Evolutionary conservation across 2,113 vertebrate genomes (phyloP), one percentile per base, ranked within the genome.

Genomic region (Melanostigma gelatinosum): DNA sequence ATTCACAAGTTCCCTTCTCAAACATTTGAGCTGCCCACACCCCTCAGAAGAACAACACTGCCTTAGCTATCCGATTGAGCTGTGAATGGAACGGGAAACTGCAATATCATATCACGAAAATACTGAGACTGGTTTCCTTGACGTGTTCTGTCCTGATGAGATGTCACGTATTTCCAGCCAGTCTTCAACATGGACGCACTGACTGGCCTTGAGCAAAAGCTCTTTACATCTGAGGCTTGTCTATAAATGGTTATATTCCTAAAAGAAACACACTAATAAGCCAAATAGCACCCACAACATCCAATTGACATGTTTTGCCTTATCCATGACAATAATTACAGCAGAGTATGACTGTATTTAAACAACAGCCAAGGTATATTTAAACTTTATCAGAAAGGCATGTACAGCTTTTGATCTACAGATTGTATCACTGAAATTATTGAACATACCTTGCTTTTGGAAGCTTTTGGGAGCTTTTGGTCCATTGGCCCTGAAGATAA

Each of bases 21-120:
- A 62, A 87, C 83, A 81, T 83, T 75, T 68, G 6, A 80, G 20
- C 82, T 55, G 48, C 42, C 83, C 77, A 67, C 89, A 85, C 77
- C 77, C 67, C 18, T 70, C 10, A 12, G 48, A 86, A 84, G 32
- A 84, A 87, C 62, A 90, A 84, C 40, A 1, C 67, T 1, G 6
- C 16, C 38, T 44, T 2, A 54, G 40, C n/a, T 42, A 8, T 72
- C 58, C 32, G 38, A 74, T 82, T 58, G 27, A 27, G 20, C 66
- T 71, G 65, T 78, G 67, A 71, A 73, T 72, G 86, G 81, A 88
- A 86, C 72, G 24, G 72, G 48, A 78, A 80, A 44, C 50, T 81
- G 84, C 7, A 60, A 90, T 55, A 11, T 79, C 46, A 89, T 84
- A 80, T 42, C 12, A 55, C 54, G 2, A 77, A 81, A 48, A 80